A percentile compares a stretch with the other conserved stretches of the same genome.
These are phyloP conservation scores for Drosophila nigromelanica DNA, from an alignment of 1,140 invertebrate species.

Conservation along the genomic window DNA sequence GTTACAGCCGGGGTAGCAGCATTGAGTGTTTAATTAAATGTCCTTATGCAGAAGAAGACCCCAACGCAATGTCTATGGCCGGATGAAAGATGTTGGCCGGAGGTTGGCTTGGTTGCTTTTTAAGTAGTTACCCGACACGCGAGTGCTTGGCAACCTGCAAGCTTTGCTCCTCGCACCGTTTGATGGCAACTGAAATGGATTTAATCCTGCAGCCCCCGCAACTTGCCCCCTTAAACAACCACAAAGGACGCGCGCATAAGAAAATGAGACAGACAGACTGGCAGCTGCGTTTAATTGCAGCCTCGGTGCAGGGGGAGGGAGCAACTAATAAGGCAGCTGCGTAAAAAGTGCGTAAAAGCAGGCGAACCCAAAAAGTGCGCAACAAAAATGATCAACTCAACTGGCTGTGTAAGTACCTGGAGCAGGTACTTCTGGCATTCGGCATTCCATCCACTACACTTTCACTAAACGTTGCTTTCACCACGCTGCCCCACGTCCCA, in stretches of 20 bases:
- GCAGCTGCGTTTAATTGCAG: slow-evolving; percentile 41
- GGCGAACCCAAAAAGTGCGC: slow-evolving; percentile 14
- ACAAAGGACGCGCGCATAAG: neutral
- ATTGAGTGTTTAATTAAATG: slow-evolving; percentile 51
- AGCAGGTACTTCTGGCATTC: neutral
- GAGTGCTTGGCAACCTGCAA: neutral
- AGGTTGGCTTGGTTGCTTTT: neutral
- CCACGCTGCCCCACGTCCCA: neutral
- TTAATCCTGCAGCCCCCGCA: no score
- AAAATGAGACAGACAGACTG: neutral
- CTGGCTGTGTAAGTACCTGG: neutral
- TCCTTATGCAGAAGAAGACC: slow-evolving; percentile 23
- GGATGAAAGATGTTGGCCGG: neutral
- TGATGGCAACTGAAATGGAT: neutral
- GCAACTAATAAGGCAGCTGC: slow-evolving; percentile 63
- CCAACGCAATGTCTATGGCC: neutral
- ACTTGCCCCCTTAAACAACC: slow-evolving; percentile 5
- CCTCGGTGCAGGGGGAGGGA: neutral
- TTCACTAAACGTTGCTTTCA: slow-evolving; percentile 21
- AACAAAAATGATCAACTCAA: slow-evolving; percentile 33
- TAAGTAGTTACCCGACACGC: slow-evolving; percentile 30
- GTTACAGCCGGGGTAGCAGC: neutral
- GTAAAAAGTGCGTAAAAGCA: slow-evolving; percentile 64
- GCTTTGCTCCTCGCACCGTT: neutral
- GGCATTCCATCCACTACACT: slow-evolving; percentile 21